A percentile compares a stretch with the other conserved stretches of the same genome.
phyloP scores from a whole-genome alignment of 2,113 vertebrate genomes.

The Pangasianodon hypophthalmus region DNA sequence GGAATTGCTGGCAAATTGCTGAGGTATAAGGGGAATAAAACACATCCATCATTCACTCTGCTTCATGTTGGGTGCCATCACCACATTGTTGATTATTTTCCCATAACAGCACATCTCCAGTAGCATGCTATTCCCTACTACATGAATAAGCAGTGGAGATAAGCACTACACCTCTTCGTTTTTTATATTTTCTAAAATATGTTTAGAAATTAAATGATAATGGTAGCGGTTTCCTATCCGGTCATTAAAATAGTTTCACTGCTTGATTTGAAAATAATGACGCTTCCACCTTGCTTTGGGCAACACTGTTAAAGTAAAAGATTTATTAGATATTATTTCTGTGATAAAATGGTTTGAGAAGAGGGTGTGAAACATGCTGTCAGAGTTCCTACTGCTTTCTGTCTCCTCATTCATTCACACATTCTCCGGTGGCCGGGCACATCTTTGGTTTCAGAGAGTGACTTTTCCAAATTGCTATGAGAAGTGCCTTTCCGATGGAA shows the following conservation, averaged over 20 bases:
- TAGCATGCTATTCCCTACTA: background rate
- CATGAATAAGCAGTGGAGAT: background rate
- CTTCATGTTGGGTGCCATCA: background rate
- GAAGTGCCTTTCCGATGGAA: background rate
- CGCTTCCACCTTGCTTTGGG: background rate
- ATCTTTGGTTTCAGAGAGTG: background rate
- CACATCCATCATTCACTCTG: background rate
- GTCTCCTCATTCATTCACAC: background rate
- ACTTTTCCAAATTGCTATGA: background rate
- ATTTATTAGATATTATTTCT: background rate
- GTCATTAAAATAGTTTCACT: background rate
- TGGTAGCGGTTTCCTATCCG: background rate
- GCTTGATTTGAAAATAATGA: conserved; percentile 6
- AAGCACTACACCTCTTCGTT: background rate
- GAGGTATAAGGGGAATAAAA: background rate
- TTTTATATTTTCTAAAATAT: background rate
- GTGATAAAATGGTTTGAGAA: background rate
- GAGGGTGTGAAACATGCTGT: background rate
- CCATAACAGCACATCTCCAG: background rate
- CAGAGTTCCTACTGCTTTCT: background rate
- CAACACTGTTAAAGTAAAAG: background rate
- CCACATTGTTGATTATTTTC: background rate
- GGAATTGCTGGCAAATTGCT: background rate
- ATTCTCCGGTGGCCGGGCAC: background rate
- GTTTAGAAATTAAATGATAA: background rate